Evolutionary conservation across 2,797 vertebrate species (phyloP), one percentile per base, ranked within the genome.

Genomic region (Lithobates pipiens): DNA sequence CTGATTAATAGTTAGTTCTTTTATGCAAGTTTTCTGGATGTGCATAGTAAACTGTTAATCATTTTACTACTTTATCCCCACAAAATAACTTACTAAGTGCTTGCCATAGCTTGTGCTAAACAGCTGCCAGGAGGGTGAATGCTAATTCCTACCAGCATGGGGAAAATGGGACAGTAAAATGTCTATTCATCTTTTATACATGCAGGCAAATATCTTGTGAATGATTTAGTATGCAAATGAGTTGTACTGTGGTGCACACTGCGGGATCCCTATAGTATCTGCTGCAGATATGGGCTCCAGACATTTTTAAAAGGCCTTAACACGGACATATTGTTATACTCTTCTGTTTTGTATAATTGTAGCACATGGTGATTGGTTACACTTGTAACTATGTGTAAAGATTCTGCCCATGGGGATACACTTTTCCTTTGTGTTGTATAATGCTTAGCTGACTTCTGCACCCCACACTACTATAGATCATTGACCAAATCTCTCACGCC

Each of bases 1-100:
- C 0, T 0, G 18, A 16, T 54, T 18, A 54, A 3, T 54, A 54
- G 16, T 5, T 54, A 13, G 50, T 13, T 54, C 16, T 18, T 16
- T 2, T 18, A 54, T 50, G 46, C 46, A 3, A 4, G 68, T 61
- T 25, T 61, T 8, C 13, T 29, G 79, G 25, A 39, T 63, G 70
- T 57, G 74, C n/a, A 57, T 81, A 32, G 54, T 44, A 74, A 42
- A 65, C 65, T 73, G 70, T 32, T 65, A 82, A 61, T 29, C n/a
- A 57, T 10, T 79, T 29, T n/a, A 69, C 15, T 72, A 44, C 54
- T 65, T 36, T 76, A 10, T 68, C 61, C 39, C 61, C 44, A 76
- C 27, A 67, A 61, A 50, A 21, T 29, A 46, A n/a, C 63, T 44
- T 75, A 57, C 81, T 83, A 74, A 75, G 63, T 36, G n/a, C 18